Percentiles rank a stretch among this genome's conserved stretches.
These are phyloP conservation scores for Garrulus glandarius DNA, from an alignment of 2,797 vertebrate species.

Conservation along the genomic window DNA sequence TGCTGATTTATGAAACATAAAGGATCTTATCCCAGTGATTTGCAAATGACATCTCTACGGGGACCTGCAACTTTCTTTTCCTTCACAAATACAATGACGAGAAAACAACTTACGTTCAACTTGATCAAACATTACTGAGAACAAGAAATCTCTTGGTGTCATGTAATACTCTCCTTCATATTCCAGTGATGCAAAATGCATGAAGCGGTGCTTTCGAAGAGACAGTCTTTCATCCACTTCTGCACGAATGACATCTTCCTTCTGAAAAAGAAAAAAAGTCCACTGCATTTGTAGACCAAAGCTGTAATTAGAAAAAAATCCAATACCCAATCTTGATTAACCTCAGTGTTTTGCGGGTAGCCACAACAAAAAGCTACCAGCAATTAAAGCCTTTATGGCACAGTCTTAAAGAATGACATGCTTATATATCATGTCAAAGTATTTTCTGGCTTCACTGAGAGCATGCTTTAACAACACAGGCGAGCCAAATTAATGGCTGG, in stretches of 20 bases:
- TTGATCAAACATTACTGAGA: conserved; percentile 90
- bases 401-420: background rate
- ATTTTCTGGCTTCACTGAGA: background rate
- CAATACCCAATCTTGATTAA: background rate
- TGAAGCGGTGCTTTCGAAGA: conserved; percentile 86
- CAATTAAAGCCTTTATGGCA: background rate
- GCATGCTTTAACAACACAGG: background rate
- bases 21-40: background rate
- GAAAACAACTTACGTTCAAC: conserved; percentile 83
- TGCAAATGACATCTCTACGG: background rate
- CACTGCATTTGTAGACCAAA: background rate
- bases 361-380: background rate
- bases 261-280: conserved; percentile 62
- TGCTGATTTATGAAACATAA: background rate
- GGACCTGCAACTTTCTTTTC: background rate
- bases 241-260: conserved; percentile 25
- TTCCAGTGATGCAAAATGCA: conserved; percentile 87
- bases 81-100: background rate
- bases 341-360: background rate
- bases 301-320: background rate
- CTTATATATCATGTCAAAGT: background rate
- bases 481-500: background rate
- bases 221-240: conserved; percentile 70
- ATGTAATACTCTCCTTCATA: conserved; percentile 90
- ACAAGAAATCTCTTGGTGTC: conserved; percentile 96